A percentile compares a stretch with the other conserved stretches of the same genome.
These are phyloP conservation scores for Bos indicus DNA, from an alignment of 2,113 vertebrate genomes.

Conservation along the genomic window DNA sequence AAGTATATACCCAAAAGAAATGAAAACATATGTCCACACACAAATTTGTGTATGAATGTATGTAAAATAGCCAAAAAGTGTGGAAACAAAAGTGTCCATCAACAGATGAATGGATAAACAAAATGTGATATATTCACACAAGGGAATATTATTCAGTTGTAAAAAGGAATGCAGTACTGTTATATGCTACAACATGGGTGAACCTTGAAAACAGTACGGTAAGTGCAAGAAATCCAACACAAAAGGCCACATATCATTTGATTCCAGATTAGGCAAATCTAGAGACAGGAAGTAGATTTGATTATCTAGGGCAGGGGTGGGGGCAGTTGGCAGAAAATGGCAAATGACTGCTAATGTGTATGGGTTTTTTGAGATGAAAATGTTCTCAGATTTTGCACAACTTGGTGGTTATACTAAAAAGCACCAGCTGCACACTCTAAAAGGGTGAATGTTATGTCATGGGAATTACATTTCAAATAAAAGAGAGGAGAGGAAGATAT, in stretches of 20 bases:
- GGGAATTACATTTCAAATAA: not conserved
- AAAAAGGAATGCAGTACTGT: not conserved
- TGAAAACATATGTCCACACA: not conserved
- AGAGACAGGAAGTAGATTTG: not conserved
- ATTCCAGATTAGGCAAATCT: not conserved
- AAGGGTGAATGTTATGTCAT: not conserved
- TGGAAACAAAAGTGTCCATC: not conserved
- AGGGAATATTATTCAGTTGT: not conserved
- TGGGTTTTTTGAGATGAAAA: not conserved
- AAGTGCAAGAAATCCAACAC: not conserved
- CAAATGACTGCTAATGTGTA: not conserved
- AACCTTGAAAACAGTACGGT: not conserved
- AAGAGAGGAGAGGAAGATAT: not conserved
- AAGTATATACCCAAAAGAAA: not conserved
- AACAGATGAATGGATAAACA: not conserved
- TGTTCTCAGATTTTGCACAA: not conserved
- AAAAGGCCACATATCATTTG: not conserved
- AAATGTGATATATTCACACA: not conserved
- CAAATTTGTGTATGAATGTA: not conserved
- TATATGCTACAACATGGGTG: not conserved
- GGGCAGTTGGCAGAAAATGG: not conserved
- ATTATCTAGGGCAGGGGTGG: not conserved
- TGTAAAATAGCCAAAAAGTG: not conserved
- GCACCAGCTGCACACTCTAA: constrained; percentile 2
- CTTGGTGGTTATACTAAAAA: not conserved